Evolutionary conservation across 2,888 invertebrate genomes (phyloP).

Genomic region (Cybosia mesomella): DNA sequence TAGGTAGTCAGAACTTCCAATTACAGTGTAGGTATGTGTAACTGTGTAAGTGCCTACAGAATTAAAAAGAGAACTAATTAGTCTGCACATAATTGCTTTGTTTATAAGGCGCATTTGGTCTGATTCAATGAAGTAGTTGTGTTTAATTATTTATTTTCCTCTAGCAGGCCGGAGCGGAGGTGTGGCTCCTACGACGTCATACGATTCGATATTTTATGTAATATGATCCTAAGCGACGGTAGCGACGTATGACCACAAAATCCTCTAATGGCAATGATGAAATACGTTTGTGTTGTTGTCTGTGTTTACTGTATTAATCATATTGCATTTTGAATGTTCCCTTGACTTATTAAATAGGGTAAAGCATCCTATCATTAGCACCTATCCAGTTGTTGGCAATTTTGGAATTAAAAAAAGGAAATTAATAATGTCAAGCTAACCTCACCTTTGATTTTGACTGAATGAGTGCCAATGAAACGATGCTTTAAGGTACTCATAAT

Average conservation of each 20-base stretch:
- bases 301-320: too few species aligned
- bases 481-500: too few species aligned
- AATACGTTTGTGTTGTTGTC: not conserved
- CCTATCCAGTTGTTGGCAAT: too few species aligned
- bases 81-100: constrained; percentile 3
- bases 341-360: too few species aligned
- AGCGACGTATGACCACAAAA: too few species aligned
- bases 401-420: too few species aligned
- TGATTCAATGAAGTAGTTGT: not conserved
- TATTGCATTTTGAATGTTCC: too few species aligned
- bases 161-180: constrained; percentile 52
- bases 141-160: constrained; percentile 30
- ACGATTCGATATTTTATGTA: constrained; percentile 32
- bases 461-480: too few species aligned
- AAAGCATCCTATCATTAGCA: too few species aligned
- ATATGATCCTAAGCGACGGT: not conserved
- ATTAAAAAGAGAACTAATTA: not conserved
- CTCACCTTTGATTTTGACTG: too few species aligned
- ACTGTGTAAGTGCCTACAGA: not conserved
- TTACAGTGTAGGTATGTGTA: not conserved
- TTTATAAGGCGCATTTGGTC: constrained; percentile 1
- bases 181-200: constrained; percentile 60
- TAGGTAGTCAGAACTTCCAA: not conserved
- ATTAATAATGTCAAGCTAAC: too few species aligned
- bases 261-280: not conserved